phyloP scores from a whole-genome alignment of 1,140 invertebrate genomes.

The Drosophila pectinifera region DNA sequence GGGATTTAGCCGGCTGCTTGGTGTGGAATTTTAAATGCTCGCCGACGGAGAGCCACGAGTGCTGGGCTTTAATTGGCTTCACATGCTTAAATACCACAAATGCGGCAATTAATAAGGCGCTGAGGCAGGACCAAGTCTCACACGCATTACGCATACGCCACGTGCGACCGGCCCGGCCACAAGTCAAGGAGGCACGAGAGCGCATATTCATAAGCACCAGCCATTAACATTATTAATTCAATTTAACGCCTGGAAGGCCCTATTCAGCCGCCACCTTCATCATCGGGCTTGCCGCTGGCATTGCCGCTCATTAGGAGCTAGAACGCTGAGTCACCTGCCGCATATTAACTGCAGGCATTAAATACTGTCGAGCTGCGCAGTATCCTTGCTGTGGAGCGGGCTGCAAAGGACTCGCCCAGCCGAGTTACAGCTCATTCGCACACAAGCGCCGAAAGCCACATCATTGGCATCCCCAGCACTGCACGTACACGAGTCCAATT shows the following conservation, averaged over 20 bases:
- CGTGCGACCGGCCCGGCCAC: slow-evolving; percentile 20
- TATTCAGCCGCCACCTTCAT: slow-evolving; percentile 66
- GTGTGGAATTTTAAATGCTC: slow-evolving; percentile 60
- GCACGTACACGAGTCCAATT: slow-evolving; percentile 61
- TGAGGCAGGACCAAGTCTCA: slow-evolving; percentile 5
- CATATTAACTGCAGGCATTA: slow-evolving; percentile 82
- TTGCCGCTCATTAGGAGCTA: slow-evolving; percentile 61
- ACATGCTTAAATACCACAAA: slow-evolving; percentile 65
- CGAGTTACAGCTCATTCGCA: slow-evolving; percentile 30
- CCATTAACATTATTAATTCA: slow-evolving; percentile 83
- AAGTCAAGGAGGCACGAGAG: slow-evolving; percentile 59
- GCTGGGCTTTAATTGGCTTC: slow-evolving; percentile 52
- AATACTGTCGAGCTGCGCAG: slow-evolving; percentile 55
- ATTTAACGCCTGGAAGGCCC: slow-evolving; percentile 81
- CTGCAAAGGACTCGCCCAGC: slow-evolving; percentile 15
- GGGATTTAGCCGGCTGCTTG: slow-evolving; percentile 31
- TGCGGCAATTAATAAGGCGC: slow-evolving; percentile 71
- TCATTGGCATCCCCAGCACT: slow-evolving; percentile 42
- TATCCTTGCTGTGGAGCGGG: slow-evolving; percentile 48
- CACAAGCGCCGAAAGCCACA: slow-evolving; percentile 21
- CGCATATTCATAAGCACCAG: slow-evolving; percentile 67
- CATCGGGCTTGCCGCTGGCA: slow-evolving; percentile 25
- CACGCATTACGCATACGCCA: slow-evolving; percentile 55
- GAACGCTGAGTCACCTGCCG: slow-evolving; percentile 71
- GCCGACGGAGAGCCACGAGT: slow-evolving; percentile 17